Conservation (phyloP, 1,140 invertebrate species). For the Anastrepha obliqua region DNA sequence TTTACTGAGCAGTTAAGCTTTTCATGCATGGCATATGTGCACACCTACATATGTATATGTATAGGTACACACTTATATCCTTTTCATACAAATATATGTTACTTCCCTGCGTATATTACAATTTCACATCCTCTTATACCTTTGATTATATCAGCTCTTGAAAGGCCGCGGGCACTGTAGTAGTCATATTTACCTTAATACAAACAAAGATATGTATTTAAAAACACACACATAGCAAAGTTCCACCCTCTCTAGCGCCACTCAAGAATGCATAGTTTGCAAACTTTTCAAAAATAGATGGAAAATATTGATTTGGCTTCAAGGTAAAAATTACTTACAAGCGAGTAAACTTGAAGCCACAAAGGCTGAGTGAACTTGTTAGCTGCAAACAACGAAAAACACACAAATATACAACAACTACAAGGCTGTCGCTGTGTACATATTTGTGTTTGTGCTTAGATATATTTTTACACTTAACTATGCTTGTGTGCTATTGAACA, state of each 20-base stretch:
- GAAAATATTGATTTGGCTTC: conserved; percentile 52
- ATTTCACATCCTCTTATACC: no score
- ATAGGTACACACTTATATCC: no score
- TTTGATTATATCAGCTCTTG: no score
- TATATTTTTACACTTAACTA: conserved; percentile 6
- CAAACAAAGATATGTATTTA: background rate
- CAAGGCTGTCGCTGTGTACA: background rate
- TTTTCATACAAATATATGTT: no score
- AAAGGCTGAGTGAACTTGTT: conserved; percentile 47
- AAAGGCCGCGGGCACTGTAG: background rate
- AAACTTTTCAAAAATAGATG: conserved; percentile 50
- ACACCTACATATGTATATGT: no score
- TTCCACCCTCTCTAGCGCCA: background rate
- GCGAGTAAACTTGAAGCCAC: conserved; percentile 25
- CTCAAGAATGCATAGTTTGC: background rate
- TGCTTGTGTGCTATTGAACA: conserved; percentile 22
- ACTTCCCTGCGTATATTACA: no score
- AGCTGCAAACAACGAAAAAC: conserved; percentile 14
- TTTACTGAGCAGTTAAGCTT: no score
- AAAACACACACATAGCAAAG: background rate
- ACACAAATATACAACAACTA: background rate
- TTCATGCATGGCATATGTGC: no score
- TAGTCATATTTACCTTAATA: background rate
- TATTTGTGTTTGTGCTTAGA: background rate
- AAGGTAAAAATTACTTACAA: conserved; percentile 48